Base-by-base conservation (phyloP, 2,113 vertebrate species). In the Machaerirhynchus nigripectus region DNA sequence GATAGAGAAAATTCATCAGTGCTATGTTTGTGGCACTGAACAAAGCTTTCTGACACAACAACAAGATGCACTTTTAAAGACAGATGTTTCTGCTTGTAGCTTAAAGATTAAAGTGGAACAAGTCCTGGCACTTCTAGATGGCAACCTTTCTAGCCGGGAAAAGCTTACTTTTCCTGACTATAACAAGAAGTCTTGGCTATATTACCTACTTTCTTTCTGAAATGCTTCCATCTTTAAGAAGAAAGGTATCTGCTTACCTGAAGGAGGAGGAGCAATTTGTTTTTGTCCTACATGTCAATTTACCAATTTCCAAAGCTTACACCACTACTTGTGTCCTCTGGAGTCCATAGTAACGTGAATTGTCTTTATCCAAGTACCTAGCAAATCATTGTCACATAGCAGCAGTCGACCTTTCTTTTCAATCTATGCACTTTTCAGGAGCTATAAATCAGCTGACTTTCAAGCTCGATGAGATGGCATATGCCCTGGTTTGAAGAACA, bases 401-500 rank as follows among this genome's bases (percentile, higher is more conserved):
- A 57, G 95, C 70, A 78, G 94, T 73, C 93, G 86, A 98, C 98
- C 98, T 98, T 98, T 98, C 98, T 97, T 97, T 98, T 97, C 97
- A 96, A 97, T 98, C 97, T 95, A 73, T 88, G 94, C 95, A 95
- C 96, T 98, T 98, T 97, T 97, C 97, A 94, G 95, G 96, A 98
- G 98, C 96, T 97, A 98, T 98, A 98, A 98, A 98, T 98, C 98
- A 98, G 97, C 85, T 97, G 97, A 97, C 98, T 98, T 98, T 96
- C 97, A 97, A 96, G 98, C 98, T 98, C 87, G 16, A 98, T 97
- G 97, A 96, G 97, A 97, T 97, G 97, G 98, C 98, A 98, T 98
- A 98, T 98, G 98, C 98, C 98, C 97, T 97, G 94, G 97, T 97
- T 98, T 97, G 97, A 98, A 98, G 98, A 98, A 98, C 98, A 98